A percentile compares a stretch with the other conserved stretches of the same genome.
These are phyloP conservation scores for Botia almorhae DNA, from an alignment of 2,797 vertebrate species.

Conservation along the genomic window DNA sequence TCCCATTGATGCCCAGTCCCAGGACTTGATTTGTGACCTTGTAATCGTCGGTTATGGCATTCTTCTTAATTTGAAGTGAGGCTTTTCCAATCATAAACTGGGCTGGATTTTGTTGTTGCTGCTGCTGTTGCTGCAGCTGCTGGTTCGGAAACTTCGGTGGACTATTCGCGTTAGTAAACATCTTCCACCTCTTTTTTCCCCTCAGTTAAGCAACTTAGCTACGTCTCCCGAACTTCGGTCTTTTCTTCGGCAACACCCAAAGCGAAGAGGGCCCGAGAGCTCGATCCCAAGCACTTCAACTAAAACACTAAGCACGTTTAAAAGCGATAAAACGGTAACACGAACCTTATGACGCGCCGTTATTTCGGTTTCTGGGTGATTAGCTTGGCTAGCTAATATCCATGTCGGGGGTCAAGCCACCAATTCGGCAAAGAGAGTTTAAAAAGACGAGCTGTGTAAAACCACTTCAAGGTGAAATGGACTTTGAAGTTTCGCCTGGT, in stretches of 20 bases:
- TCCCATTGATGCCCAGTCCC: constrained; percentile 95
- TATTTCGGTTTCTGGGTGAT: constrained; percentile 69
- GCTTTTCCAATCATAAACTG: constrained; percentile 80
- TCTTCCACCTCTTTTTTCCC: constrained; percentile 64
- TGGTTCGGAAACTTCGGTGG: constrained; percentile 81
- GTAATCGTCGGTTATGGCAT: constrained; percentile 96
- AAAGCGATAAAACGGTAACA: constrained; percentile 20
- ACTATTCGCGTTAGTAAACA: constrained; percentile 86
- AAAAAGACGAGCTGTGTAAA: constrained; percentile 15
- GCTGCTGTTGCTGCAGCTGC: constrained; percentile 65
- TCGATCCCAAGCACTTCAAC: not conserved
- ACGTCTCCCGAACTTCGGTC: constrained; percentile 47
- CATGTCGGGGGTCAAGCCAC: constrained; percentile 73
- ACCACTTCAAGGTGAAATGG: not conserved
- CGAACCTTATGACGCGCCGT: constrained; percentile 6
- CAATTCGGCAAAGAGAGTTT: constrained; percentile 63
- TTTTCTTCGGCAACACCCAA: constrained; percentile 39
- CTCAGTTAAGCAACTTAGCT: constrained; percentile 19
- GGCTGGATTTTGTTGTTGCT: constrained; percentile 71
- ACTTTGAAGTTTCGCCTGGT: not conserved
- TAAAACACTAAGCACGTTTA: constrained; percentile 14
- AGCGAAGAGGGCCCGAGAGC: constrained; percentile 16
- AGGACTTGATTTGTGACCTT: constrained; percentile 94
- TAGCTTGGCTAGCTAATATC: constrained; percentile 77
- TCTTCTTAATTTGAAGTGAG: constrained; percentile 88